Evolutionary conservation across 2,888 invertebrate species (phyloP).

Genomic region (Xiphydria camelus): DNA sequence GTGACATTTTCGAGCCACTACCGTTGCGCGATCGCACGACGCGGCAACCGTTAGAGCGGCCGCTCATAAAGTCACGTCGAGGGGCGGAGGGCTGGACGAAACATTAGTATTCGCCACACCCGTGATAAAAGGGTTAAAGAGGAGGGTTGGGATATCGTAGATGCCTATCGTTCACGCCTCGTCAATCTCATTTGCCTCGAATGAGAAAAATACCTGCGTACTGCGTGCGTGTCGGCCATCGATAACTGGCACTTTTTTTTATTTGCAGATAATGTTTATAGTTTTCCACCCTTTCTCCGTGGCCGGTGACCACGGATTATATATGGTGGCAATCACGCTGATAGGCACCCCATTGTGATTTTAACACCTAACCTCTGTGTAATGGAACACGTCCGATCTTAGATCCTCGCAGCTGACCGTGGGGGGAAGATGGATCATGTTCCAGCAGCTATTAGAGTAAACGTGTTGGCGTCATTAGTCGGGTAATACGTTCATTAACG

Average conservation of each 20-base stretch:
- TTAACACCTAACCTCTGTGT: slow-evolving; percentile 7
- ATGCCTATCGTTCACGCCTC: slow-evolving; percentile 18
- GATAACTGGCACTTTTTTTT: slow-evolving; percentile 8
- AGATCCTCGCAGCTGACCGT: too few relatives aligned
- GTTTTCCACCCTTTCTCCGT: slow-evolving; percentile 11
- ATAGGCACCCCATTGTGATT: slow-evolving; percentile 10
- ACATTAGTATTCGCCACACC: slow-evolving; percentile 9
- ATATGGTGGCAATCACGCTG: slow-evolving; percentile 9
- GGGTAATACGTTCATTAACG: too few relatives aligned
- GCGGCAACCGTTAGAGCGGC: too few relatives aligned
- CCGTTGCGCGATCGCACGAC: too few relatives aligned
- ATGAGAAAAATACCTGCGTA: slow-evolving; percentile 12
- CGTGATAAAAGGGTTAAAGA: slow-evolving; percentile 12
- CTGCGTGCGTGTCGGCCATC: slow-evolving; percentile 10
- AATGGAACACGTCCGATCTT: too few relatives aligned
- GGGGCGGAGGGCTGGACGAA: too few relatives aligned
- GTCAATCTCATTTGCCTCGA: slow-evolving; percentile 14
- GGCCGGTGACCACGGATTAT: slow-evolving; percentile 3
- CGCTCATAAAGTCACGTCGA: too few relatives aligned
- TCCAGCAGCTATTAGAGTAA: too few relatives aligned
- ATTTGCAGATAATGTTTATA: slow-evolving; percentile 10
- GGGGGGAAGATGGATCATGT: too few relatives aligned
- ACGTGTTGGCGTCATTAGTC: too few relatives aligned
- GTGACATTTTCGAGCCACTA: too few relatives aligned
- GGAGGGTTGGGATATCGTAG: slow-evolving; percentile 6